Percentiles rank a stretch among this genome's conserved stretches.
phyloP scores from a whole-genome alignment of 2,888 invertebrate genomes.

The Cantharis rufa region DNA sequence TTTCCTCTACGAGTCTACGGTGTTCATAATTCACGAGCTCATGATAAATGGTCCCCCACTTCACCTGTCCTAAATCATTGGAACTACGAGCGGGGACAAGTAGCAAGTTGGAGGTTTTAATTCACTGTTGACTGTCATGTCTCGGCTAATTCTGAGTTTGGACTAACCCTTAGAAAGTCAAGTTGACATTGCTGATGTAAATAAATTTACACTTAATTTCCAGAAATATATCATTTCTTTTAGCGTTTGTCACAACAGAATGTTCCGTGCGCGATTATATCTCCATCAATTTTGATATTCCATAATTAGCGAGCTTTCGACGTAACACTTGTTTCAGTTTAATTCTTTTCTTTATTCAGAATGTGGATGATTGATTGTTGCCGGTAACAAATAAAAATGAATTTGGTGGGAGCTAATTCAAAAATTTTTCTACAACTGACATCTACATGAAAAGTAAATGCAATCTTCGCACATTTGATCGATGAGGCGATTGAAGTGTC shows the following conservation, averaged over 20 bases:
- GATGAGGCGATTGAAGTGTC: slow-evolving; percentile 39
- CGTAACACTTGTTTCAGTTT: slow-evolving; percentile 1
- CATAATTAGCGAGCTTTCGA: not conserved
- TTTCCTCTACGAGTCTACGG: slow-evolving; percentile 38
- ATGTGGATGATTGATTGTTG: not conserved
- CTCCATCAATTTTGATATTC: slow-evolving; percentile 13
- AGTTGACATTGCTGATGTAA: slow-evolving; percentile 40
- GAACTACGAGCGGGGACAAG: slow-evolving; percentile 36
- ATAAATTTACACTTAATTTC: slow-evolving; percentile 41
- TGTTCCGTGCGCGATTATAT: slow-evolving; percentile 10
- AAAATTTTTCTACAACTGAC: slow-evolving; percentile 2
- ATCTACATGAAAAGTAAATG: slow-evolving; percentile 24
- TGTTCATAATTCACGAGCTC: slow-evolving; percentile 49
- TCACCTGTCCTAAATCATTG: slow-evolving; percentile 49
- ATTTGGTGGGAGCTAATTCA: slow-evolving; percentile 1
- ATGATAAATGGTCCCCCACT: slow-evolving; percentile 49
- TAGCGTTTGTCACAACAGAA: slow-evolving; percentile 31
- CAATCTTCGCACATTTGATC: slow-evolving; percentile 33
- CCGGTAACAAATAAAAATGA: not conserved
- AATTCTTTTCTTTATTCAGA: not conserved
- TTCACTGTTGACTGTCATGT: slow-evolving; percentile 43
- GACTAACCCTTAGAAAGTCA: slow-evolving; percentile 32
- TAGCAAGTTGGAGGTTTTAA: slow-evolving; percentile 43
- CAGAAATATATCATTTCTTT: slow-evolving; percentile 25
- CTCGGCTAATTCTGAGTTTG: slow-evolving; percentile 40